Conservation (phyloP, 2,888 invertebrate species). For the Odontocerum albicorne region DNA sequence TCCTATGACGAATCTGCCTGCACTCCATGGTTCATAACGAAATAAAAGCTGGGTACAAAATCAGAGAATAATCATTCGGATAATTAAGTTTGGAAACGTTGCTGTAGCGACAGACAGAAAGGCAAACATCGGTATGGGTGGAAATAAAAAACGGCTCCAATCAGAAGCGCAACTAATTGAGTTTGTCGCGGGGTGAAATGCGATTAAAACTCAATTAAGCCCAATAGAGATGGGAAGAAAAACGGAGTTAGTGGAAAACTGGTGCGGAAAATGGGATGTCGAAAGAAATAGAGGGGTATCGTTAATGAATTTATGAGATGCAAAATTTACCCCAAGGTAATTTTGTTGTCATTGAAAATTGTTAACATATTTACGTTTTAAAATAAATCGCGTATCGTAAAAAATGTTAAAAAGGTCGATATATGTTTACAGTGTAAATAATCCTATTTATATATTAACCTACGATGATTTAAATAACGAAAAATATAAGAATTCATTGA, state of each 20-base stretch:
- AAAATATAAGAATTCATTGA: too few species aligned
- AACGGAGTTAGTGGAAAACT: constrained; percentile 22
- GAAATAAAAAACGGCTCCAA: constrained; percentile 28
- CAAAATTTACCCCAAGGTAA: constrained; percentile 24
- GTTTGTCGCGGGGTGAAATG: constrained; percentile 36
- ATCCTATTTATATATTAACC: too few species aligned
- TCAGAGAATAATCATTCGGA: constrained; percentile 31
- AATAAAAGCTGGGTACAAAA: constrained; percentile 27
- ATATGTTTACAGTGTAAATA: too few species aligned
- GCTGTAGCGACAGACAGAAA: constrained; percentile 1
- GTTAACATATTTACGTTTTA: too few species aligned
- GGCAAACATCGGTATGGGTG: constrained; percentile 15
- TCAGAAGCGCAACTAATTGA: constrained; percentile 37
- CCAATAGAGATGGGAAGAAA: constrained; percentile 23
- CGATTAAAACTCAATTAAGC: constrained; percentile 37
- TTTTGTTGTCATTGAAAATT: constrained; percentile 16
- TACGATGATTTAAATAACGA: too few species aligned
- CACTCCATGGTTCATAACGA: not conserved
- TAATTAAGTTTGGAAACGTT: constrained; percentile 27
- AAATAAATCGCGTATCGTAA: too few species aligned
- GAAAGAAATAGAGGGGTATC: constrained; percentile 17
- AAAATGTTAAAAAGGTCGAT: too few species aligned
- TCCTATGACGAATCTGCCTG: not conserved
- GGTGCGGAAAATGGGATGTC: constrained; percentile 24
- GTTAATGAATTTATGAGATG: constrained; percentile 29